phyloP scores from a whole-genome alignment of 1,140 invertebrate species.

The Eubasilissa regina region DNA sequence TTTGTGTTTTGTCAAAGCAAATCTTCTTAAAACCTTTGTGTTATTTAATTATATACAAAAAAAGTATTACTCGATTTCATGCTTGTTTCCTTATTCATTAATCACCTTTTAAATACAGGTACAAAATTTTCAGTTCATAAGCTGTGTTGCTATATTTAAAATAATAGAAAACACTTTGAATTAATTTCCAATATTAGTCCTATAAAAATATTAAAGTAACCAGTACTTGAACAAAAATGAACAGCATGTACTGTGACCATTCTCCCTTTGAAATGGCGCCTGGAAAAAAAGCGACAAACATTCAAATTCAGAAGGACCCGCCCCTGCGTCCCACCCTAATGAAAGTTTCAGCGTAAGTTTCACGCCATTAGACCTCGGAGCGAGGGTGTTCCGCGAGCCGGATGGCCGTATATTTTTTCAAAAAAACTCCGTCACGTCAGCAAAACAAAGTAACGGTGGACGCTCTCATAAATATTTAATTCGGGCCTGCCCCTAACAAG shows the following conservation, averaged over 20 bases:
- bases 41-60: too few relatives aligned
- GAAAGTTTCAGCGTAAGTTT: slow-evolving; percentile 49
- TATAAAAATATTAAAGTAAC: too few relatives aligned
- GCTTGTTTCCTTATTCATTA: too few relatives aligned
- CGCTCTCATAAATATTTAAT: slow-evolving; percentile 54
- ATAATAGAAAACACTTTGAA: too few relatives aligned
- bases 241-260: not conserved
- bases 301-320: slow-evolving; percentile 11
- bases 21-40: too few relatives aligned
- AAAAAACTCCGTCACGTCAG: slow-evolving; percentile 38
- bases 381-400: slow-evolving; percentile 40
- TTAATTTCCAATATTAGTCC: too few relatives aligned
- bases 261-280: slow-evolving; percentile 16
- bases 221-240: not conserved
- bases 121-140: too few relatives aligned
- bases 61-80: too few relatives aligned
- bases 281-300: slow-evolving; percentile 9
- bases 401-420: slow-evolving; percentile 39
- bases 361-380: slow-evolving; percentile 43
- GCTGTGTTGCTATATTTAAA: too few relatives aligned
- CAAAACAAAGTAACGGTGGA: slow-evolving; percentile 49
- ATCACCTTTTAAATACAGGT: too few relatives aligned
- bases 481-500: slow-evolving; percentile 19
- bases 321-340: not conserved
- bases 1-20: too few relatives aligned